Conservation (phyloP, 2,888 invertebrate genomes). For the Meghimatium bilineatum region DNA sequence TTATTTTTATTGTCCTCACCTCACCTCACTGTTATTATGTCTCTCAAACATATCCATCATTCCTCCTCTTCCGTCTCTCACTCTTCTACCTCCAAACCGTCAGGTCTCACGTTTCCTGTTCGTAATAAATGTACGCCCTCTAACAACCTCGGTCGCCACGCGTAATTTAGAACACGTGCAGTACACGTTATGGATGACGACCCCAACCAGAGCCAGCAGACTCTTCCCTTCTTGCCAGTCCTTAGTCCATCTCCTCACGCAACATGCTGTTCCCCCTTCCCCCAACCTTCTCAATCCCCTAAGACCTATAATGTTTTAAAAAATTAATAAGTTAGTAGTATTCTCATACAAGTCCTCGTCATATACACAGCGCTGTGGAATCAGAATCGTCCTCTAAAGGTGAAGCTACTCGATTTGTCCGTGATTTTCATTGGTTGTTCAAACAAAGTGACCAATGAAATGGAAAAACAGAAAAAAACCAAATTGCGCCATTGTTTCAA, state of each 20-base stretch:
- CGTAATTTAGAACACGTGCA: conserved; percentile 1
- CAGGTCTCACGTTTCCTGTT: background rate
- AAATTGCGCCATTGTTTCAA: no score
- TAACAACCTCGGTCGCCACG: background rate
- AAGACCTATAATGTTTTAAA: no score
- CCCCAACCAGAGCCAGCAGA: background rate
- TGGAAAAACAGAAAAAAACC: no score
- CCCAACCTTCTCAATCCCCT: no score
- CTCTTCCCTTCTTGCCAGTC: background rate
- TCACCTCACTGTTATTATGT: background rate
- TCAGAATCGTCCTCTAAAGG: no score
- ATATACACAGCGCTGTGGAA: no score
- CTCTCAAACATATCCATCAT: background rate
- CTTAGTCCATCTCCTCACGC: background rate
- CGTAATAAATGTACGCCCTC: background rate
- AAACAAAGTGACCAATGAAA: no score
- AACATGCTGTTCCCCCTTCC: no score
- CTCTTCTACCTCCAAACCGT: background rate
- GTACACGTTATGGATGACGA: background rate
- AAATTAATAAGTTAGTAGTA: no score
- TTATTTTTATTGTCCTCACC: background rate
- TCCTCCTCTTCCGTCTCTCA: background rate
- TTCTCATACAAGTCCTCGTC: no score
- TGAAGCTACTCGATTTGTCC: no score
- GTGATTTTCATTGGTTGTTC: no score